phyloP scores from a whole-genome alignment of 2,797 vertebrate species.

The Ptychadena robeensis region DNA sequence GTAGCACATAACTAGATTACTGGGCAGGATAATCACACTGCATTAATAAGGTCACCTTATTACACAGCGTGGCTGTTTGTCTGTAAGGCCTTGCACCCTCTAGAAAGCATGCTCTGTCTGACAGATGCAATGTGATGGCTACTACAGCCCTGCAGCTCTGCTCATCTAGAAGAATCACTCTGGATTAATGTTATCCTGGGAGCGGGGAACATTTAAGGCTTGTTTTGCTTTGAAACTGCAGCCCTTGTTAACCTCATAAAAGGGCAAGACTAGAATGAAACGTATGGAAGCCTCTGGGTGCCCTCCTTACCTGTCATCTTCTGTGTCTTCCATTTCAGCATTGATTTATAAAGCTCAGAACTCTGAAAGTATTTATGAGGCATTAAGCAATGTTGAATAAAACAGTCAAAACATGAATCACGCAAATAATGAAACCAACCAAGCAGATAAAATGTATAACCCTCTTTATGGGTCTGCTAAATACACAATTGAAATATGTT shows the following conservation, averaged over 20 bases:
- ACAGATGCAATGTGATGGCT: conserved; percentile 48
- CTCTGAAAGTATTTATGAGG: too few relatives aligned
- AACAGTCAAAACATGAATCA: too few relatives aligned
- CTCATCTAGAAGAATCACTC: conserved; percentile 16
- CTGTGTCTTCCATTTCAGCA: too few relatives aligned
- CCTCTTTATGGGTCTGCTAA: too few relatives aligned
- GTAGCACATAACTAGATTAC: neutral
- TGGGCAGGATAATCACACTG: neutral
- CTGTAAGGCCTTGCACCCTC: neutral
- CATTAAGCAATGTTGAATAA: too few relatives aligned
- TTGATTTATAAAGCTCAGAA: too few relatives aligned
- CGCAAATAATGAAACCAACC: too few relatives aligned
- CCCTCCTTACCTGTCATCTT: neutral
- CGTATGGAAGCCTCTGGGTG: neutral
- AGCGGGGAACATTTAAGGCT: neutral
- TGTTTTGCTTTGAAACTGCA: neutral
- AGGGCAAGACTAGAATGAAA: neutral
- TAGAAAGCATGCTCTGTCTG: neutral
- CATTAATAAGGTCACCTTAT: neutral
- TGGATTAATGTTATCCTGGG: conserved; percentile 31
- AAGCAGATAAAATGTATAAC: too few relatives aligned
- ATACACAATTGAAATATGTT: too few relatives aligned
- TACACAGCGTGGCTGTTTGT: neutral
- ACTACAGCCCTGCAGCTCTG: conserved; percentile 41
- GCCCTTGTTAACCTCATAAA: neutral